Conservation (phyloP, 53 echinoderm and acorn worm species). For the Holothuria leucospilota region DNA sequence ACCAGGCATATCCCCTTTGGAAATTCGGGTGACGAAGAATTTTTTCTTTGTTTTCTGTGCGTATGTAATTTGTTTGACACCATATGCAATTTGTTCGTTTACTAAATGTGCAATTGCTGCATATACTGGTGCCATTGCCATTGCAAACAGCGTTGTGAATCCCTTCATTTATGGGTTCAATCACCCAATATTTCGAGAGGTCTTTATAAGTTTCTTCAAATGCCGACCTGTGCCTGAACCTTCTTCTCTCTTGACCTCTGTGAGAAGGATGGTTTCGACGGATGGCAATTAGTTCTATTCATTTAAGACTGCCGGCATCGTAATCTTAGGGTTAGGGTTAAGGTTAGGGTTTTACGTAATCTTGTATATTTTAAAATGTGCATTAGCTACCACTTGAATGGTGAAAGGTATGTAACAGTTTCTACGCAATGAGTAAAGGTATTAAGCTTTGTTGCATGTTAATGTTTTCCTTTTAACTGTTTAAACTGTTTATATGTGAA, state of each 20-base stretch:
- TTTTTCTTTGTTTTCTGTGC: constrained; percentile 21
- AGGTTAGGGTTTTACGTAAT: no score
- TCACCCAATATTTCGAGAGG: neutral
- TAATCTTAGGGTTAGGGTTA: no score
- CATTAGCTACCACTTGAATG: no score
- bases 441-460: no score
- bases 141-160: neutral
- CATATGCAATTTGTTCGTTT: neutral
- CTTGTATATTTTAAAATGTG: no score
- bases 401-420: no score
- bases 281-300: no score
- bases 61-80: neutral
- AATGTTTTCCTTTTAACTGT: no score
- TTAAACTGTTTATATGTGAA: no score
- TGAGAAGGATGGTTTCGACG: neutral
- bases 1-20: neutral
- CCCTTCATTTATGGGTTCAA: constrained; percentile 13
- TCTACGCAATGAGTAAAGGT: no score
- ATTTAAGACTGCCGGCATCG: no score
- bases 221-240: constrained; percentile 9
- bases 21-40: neutral
- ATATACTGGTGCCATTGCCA: neutral
- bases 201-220: neutral
- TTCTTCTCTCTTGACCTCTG: neutral
- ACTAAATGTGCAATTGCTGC: neutral